Conservation (phyloP, 2,797 vertebrate genomes). For the Lates japonicus region DNA sequence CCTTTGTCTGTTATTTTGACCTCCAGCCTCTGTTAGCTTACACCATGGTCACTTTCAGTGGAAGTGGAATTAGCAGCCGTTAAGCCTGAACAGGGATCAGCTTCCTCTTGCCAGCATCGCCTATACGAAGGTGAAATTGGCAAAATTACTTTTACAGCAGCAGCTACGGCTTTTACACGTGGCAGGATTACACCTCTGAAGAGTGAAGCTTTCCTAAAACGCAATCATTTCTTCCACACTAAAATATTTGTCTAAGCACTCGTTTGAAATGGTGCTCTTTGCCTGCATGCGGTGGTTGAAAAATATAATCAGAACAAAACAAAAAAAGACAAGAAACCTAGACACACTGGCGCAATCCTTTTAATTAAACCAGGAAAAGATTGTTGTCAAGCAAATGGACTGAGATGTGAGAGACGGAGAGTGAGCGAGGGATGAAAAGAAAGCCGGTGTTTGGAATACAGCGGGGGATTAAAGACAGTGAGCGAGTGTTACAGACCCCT, state of each 20-base stretch:
- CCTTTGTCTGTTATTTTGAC: slow-evolving; percentile 42
- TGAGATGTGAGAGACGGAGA: slow-evolving; percentile 62
- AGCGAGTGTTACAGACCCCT: slow-evolving; percentile 80
- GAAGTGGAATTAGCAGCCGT: slow-evolving; percentile 38
- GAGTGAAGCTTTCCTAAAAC: slow-evolving; percentile 1
- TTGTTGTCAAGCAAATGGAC: slow-evolving; percentile 70
- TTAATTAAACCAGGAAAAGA: slow-evolving; percentile 72
- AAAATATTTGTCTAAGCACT: slow-evolving; percentile 27
- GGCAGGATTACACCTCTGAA: background rate
- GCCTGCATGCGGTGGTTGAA: background rate
- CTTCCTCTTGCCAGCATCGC: slow-evolving; percentile 14
- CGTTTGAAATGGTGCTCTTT: slow-evolving; percentile 15
- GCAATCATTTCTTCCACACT: slow-evolving; percentile 12
- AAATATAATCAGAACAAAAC: background rate
- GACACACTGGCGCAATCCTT: slow-evolving; percentile 51
- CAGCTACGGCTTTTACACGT: background rate
- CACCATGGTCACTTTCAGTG: slow-evolving; percentile 31
- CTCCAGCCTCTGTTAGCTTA: slow-evolving; percentile 33
- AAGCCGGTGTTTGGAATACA: slow-evolving; percentile 61
- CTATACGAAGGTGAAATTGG: slow-evolving; percentile 35
- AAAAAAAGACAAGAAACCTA: slow-evolving; percentile 24
- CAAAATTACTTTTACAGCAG: slow-evolving; percentile 22
- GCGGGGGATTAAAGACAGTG: slow-evolving; percentile 79
- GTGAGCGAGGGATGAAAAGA: slow-evolving; percentile 70
- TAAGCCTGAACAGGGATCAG: slow-evolving; percentile 25